Percentiles rank a stretch among this genome's conserved stretches.
These are phyloP conservation scores for Pitangus sulphuratus DNA, from an alignment of 2,797 vertebrate genomes.

Conservation along the genomic window DNA sequence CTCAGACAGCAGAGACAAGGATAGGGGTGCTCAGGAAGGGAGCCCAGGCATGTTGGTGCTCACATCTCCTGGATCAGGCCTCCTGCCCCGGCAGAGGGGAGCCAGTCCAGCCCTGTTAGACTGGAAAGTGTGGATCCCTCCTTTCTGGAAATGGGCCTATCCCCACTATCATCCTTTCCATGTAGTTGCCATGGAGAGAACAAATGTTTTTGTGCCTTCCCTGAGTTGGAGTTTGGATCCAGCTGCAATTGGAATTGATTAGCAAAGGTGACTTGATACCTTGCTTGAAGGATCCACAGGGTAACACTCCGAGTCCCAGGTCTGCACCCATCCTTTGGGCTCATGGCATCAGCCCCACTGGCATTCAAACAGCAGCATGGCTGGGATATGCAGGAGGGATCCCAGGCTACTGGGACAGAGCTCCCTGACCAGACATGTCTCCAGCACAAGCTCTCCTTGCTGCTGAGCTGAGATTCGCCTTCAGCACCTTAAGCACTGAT, in stretches of 20 bases:
- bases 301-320: background rate
- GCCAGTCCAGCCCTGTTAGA: background rate
- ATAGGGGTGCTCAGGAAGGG: background rate
- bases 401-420: background rate
- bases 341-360: background rate
- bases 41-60: background rate
- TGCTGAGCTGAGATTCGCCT: background rate
- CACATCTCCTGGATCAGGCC: background rate
- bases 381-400: background rate
- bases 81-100: background rate
- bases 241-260: background rate
- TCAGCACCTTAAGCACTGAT: background rate
- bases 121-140: background rate
- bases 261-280: background rate
- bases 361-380: background rate
- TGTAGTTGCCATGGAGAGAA: background rate
- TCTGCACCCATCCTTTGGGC: background rate
- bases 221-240: background rate
- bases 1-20: background rate
- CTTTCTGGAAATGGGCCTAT: background rate
- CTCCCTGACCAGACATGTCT: background rate
- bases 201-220: background rate
- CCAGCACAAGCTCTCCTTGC: background rate
- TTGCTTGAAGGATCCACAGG: rapidly evolving
- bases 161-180: background rate